Percentiles rank a stretch among this genome's conserved stretches.
phyloP scores from a whole-genome alignment of 2,888 invertebrate species.

The Megastigmus dorsalis region DNA sequence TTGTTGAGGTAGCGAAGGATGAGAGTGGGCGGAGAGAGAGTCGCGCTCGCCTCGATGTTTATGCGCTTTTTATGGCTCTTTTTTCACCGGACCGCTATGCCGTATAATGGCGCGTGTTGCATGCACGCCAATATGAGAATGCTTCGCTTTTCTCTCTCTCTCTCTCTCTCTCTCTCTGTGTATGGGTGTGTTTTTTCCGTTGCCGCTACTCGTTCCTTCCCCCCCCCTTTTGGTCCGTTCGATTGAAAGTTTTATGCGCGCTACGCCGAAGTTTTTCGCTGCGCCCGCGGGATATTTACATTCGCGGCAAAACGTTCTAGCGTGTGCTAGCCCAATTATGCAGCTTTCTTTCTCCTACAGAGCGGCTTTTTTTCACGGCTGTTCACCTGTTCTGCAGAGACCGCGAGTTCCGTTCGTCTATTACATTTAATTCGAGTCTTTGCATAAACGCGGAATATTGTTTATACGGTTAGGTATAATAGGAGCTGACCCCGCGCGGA shows the following conservation, averaged over 20 bases:
- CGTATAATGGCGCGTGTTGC: not conserved
- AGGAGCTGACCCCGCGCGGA: not conserved
- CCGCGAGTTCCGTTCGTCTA: not conserved
- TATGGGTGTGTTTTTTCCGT: not conserved
- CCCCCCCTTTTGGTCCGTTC: not conserved
- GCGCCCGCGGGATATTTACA: not conserved
- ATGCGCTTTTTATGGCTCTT: too few species aligned
- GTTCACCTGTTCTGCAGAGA: not conserved
- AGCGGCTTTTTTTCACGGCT: not conserved
- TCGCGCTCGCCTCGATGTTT: too few species aligned
- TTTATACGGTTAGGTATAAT: not conserved
- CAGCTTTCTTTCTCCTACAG: too few species aligned
- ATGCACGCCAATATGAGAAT: not conserved
- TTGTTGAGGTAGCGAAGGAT: too few species aligned
- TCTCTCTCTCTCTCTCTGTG: not conserved
- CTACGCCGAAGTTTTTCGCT: not conserved
- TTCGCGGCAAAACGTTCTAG: too few species aligned
- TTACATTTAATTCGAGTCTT: not conserved
- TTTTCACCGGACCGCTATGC: conserved; percentile 28
- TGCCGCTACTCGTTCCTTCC: not conserved
- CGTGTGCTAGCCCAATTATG: too few species aligned
- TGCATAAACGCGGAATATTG: not conserved
- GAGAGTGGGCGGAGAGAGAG: too few species aligned
- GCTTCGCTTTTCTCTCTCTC: conserved; percentile 17
- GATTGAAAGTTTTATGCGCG: conserved; percentile 4